Conservation (phyloP, 1,140 invertebrate species). For the Microplitis demolitor region DNA sequence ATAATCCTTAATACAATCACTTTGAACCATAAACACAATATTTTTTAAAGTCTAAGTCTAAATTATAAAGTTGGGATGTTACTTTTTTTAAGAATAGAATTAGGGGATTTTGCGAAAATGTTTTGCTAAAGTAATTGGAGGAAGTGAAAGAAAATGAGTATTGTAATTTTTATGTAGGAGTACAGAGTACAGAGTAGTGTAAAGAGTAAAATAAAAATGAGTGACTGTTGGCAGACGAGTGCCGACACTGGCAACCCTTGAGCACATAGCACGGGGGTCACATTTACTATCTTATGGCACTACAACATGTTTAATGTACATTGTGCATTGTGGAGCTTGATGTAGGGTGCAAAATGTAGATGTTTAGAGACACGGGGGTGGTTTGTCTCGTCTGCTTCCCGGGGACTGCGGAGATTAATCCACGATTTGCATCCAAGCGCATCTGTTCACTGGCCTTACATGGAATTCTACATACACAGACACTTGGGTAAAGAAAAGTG, state of each 20-base stretch:
- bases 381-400: conserved; percentile 21
- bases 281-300: background rate
- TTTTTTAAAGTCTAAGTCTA: background rate
- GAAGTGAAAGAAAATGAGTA: background rate
- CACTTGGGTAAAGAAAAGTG: conserved; percentile 15
- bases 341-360: background rate
- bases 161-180: background rate
- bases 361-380: background rate
- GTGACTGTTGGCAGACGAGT: conserved; percentile 47
- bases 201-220: conserved; percentile 43
- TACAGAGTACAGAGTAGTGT: conserved; percentile 35
- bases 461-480: background rate
- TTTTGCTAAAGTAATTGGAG: background rate
- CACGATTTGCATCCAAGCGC: conserved; percentile 54
- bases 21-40: background rate
- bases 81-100: background rate
- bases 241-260: conserved; percentile 30
- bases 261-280: conserved; percentile 32
- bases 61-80: no score
- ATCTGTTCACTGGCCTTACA: conserved; percentile 43
- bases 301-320: background rate
- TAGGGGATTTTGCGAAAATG: background rate
- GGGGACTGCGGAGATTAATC: conserved; percentile 53
- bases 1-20: background rate
- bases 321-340: background rate